Conservation (phyloP, 2,888 invertebrate genomes). For the Shargacucullia verbasci region DNA sequence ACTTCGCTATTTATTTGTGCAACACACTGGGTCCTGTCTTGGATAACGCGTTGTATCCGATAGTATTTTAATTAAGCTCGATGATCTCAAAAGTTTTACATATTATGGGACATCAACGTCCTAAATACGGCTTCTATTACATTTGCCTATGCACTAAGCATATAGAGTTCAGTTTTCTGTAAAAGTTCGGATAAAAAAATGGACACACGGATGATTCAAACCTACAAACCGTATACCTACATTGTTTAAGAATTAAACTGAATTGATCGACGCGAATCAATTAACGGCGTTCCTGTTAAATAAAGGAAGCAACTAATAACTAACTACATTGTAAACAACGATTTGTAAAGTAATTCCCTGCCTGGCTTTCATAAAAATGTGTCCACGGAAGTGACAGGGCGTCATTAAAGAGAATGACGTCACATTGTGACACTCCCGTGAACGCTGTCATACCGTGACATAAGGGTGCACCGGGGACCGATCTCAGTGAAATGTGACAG, state of each 20-base stretch:
- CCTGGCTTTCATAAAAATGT: constrained; percentile 56
- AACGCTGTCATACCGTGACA: constrained; percentile 61
- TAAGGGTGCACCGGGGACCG: constrained; percentile 63
- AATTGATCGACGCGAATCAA: constrained; percentile 26
- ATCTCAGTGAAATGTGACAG: constrained; percentile 65
- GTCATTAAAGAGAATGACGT: constrained; percentile 67
- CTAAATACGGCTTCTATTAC: constrained; percentile 13
- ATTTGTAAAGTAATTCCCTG: constrained; percentile 59
- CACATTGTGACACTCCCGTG: constrained; percentile 68
- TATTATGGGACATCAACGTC: constrained; percentile 14
- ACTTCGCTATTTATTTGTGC: constrained; percentile 69
- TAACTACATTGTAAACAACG: constrained; percentile 60
- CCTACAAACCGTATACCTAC: too few relatives aligned
- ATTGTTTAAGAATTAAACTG: too few relatives aligned
- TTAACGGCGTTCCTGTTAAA: constrained; percentile 24
- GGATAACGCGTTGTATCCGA: constrained; percentile 21
- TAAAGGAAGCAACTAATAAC: constrained; percentile 43
- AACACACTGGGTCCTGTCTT: constrained; percentile 49
- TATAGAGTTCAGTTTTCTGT: too few relatives aligned
- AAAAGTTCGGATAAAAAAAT: too few relatives aligned
- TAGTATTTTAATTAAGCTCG: constrained; percentile 43
- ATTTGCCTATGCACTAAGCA: constrained; percentile 10
- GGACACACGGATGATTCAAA: too few relatives aligned
- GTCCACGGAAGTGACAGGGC: constrained; percentile 63
- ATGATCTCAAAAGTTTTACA: constrained; percentile 27